These are phyloP conservation scores for Philhelius pedissequus DNA, from an alignment of 2,888 invertebrate species.

Conservation along the genomic window DNA sequence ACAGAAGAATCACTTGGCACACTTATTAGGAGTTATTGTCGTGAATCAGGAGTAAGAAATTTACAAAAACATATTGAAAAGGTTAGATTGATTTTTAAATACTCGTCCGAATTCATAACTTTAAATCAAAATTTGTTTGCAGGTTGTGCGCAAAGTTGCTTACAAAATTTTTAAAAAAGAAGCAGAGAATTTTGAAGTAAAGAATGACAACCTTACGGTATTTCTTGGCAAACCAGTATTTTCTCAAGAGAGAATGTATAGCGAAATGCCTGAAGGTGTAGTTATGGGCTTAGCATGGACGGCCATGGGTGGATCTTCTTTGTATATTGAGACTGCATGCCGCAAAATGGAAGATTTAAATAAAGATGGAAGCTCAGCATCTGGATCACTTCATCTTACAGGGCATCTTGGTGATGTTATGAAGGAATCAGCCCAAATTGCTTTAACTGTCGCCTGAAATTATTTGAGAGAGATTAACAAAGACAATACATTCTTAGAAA, in stretches of 20 bases:
- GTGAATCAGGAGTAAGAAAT: constrained; percentile 98
- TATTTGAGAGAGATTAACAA: constrained; percentile 83
- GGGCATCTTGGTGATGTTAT: constrained; percentile 99
- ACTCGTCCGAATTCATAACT: not conserved
- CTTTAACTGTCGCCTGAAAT: constrained; percentile 95
- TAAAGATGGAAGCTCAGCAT: constrained; percentile 68
- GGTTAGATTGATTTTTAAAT: constrained; percentile 78
- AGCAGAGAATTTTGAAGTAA: constrained; percentile 83
- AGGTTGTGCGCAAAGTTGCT: constrained; percentile 97
- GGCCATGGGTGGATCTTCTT: constrained; percentile 98
- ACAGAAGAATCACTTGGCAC: constrained; percentile 86
- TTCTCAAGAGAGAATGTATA: constrained; percentile 97
- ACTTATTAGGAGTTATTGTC: constrained; percentile 95
- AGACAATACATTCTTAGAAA: constrained; percentile 88
- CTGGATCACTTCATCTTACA: constrained; percentile 89
- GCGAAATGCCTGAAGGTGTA: constrained; percentile 94
- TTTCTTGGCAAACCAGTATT: constrained; percentile 94
- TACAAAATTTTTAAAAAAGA: constrained; percentile 94
- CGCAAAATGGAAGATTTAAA: constrained; percentile 77
- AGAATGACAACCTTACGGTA: constrained; percentile 86
- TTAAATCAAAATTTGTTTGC: not conserved
- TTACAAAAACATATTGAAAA: constrained; percentile 99
- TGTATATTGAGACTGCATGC: constrained; percentile 95
- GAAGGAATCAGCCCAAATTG: constrained; percentile 98
- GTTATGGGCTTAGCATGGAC: constrained; percentile 99